phyloP scores from a whole-genome alignment of 1,140 invertebrate species.

The Heliconius melpomene region DNA sequence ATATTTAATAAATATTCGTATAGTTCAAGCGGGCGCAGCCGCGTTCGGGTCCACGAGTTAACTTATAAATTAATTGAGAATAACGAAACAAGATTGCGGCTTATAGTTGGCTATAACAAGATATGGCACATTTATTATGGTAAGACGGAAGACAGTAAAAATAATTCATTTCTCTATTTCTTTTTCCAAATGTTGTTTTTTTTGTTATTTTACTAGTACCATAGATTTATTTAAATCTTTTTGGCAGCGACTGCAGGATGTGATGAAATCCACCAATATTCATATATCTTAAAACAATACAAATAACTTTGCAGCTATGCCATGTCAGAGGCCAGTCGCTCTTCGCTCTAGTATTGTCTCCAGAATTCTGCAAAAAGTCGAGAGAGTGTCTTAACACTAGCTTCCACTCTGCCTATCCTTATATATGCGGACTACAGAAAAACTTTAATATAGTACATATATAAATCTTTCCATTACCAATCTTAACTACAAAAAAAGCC shows the following conservation, averaged over 20 bases:
- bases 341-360: too few relatives aligned
- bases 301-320: too few relatives aligned
- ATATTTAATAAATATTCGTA: too few relatives aligned
- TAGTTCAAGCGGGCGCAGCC: too few relatives aligned
- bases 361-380: too few relatives aligned
- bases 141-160: not conserved
- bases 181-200: not conserved
- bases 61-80: not conserved
- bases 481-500: not conserved
- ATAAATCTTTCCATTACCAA: too few relatives aligned
- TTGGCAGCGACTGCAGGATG: not conserved
- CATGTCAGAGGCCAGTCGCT: too few relatives aligned
- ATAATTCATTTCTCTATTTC: not conserved
- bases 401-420: too few relatives aligned
- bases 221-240: not conserved
- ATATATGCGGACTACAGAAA: too few relatives aligned
- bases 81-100: not conserved
- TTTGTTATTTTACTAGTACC: not conserved
- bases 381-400: too few relatives aligned
- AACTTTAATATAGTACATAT: too few relatives aligned
- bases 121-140: slow-evolving; percentile 1
- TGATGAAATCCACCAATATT: not conserved
- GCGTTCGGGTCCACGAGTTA: too few relatives aligned
- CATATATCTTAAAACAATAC: not conserved
- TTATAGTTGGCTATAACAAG: not conserved